phyloP scores from a whole-genome alignment of 2,888 invertebrate genomes.

The Conomelus anceps region DNA sequence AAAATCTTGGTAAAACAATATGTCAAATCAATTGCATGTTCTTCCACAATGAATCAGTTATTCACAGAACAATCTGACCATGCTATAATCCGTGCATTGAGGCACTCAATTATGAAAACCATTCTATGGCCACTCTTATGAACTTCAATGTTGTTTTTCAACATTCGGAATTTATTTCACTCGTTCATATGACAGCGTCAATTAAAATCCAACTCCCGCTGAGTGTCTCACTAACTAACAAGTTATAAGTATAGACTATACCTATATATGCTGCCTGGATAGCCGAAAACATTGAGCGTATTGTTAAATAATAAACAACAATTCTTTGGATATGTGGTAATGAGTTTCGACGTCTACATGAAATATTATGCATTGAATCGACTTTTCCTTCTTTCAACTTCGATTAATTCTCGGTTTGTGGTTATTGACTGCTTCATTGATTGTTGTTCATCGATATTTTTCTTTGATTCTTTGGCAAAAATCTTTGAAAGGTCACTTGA shows the following conservation, averaged over 20 bases:
- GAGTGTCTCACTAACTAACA: background rate
- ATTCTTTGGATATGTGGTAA: background rate
- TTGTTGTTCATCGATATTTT: background rate
- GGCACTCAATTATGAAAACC: background rate
- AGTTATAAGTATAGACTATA: background rate
- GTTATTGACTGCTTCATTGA: background rate
- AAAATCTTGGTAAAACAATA: background rate
- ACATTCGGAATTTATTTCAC: background rate
- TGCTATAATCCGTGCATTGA: background rate
- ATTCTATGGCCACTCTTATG: background rate
- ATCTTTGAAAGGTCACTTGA: background rate
- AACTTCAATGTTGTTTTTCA: background rate
- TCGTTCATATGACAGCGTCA: background rate
- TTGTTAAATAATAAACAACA: background rate
- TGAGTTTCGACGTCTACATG: background rate
- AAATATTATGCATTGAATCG: background rate
- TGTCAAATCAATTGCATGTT: background rate
- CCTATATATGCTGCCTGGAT: background rate
- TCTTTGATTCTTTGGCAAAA: background rate
- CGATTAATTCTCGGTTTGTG: background rate
- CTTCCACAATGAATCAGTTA: background rate
- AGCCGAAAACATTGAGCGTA: background rate
- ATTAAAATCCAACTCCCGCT: background rate
- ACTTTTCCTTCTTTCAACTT: background rate
- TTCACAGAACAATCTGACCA: background rate